Conservation (phyloP, 2,113 vertebrate genomes). For the Petroica traversi region DNA sequence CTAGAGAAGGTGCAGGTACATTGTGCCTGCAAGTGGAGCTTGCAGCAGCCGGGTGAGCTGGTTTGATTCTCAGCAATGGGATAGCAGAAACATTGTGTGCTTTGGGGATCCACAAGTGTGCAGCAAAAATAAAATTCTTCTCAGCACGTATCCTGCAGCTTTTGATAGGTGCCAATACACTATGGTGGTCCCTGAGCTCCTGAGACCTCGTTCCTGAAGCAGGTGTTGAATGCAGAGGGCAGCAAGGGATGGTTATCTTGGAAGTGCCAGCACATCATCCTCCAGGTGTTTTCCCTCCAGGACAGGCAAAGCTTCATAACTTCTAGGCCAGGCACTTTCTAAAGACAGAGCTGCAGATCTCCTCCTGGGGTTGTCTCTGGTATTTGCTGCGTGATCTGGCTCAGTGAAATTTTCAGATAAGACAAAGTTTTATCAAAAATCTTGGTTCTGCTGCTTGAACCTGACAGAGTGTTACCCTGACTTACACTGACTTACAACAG, state of each 20-base stretch:
- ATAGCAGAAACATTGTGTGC: neutral
- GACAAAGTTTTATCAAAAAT: neutral
- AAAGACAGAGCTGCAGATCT: neutral
- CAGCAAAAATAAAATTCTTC: neutral
- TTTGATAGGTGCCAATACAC: fast-evolving
- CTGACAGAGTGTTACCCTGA: neutral
- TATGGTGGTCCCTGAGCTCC: fast-evolving
- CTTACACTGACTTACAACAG: neutral
- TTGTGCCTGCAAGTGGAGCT: neutral
- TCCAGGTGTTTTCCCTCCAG: neutral
- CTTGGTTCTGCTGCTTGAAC: neutral
- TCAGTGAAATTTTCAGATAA: neutral
- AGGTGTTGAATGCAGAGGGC: neutral
- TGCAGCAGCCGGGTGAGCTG: neutral
- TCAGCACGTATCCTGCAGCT: neutral
- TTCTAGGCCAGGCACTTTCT: neutral
- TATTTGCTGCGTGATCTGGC: neutral
- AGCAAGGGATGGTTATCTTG: neutral
- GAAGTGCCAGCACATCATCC: neutral
- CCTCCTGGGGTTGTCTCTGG: neutral
- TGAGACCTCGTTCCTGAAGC: neutral
- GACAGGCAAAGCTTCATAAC: neutral
- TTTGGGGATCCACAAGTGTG: fast-evolving
- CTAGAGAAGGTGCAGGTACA: neutral
- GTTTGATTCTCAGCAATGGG: neutral